Evolutionary conservation across 2,797 vertebrate species (phyloP), one percentile per base, ranked within the genome.

Genomic region (Geotrypetes seraphini): DNA sequence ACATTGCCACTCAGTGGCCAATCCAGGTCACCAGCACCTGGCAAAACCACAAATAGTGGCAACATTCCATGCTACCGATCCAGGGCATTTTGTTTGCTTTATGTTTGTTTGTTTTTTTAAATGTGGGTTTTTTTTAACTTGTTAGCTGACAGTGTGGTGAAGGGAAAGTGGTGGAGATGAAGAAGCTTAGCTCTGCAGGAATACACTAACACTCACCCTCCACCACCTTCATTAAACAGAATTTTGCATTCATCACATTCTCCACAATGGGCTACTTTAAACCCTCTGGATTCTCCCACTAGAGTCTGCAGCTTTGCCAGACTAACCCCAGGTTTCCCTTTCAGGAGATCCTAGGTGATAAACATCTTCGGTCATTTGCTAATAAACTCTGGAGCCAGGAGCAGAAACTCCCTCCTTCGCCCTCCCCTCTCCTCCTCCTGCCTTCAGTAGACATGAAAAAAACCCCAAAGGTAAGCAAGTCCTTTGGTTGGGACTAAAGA

Each of bases 241-340:
- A 65, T 75, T 69, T 66, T 50, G 48, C 50, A 54, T 72, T 57
- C 44, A 57, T 58, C 36, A 47, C 47, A 60, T 60, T 47, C 44
- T 27, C 33, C 56, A 56, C 46, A 25, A 55, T 19, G 33, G 50
- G 50, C 57, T 53, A 50, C 63, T 60, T 60, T 58, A 69, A n/a
- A 56, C 50, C 55, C 43, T 45, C 45, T 14, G 12, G 12, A 37
- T 45, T 15, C 39, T 40, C 47, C 21, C 18, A 36, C 31, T 32
- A 53, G 30, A 34, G 31, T 35, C 61, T 50, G 67, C 0, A 53
- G 53, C 52, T 71, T 70, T 51, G 42, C 39, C 31, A 40, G 20
- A 12, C 47, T 52, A 57, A 32, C 59, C 65, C 59, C 52, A 26
- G 33, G 43, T 61, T 61, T 55, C 38, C 34, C 38, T 57, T 55